Base-by-base conservation (phyloP, 64 coral and sea anemone genomes). In the Cladopsammia gracilis region DNA sequence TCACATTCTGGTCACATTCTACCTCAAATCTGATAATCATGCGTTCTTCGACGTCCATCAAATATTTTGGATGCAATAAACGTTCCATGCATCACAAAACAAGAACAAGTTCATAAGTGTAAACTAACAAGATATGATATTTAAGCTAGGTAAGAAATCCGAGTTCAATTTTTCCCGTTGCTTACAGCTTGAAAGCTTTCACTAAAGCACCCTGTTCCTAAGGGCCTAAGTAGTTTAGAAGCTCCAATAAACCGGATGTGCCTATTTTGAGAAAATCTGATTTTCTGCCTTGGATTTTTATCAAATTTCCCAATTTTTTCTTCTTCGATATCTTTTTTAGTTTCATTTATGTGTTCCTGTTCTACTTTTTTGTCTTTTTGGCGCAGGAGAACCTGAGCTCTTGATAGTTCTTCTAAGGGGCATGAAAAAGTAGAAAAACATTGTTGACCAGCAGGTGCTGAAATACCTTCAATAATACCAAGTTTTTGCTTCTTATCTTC, bases 131-230 rank as follows among this genome's bases (percentile, higher is more conserved):
- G 34, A 34, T 34, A 34, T 34, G 34, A 34, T 34, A 34, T 34
- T 34, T 34, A 34, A 34, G 34, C 34, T 34, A 2, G 34, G 34
- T 34, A 34, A 34, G 34, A 34, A 1, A 34, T 34, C 34, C 34
- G 34, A 34, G 34, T 34, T 34, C 34, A 34, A 34, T 34, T 34
- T 34, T 34, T 34, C 34, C 34, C 34, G 34, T 34, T 34, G 34
- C 11, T 66, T 47, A 61, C 42, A 66, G 79, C 15, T 23, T 83
- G 79, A 23, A 83, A 83, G 16, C 59, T 80, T 46, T 83, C 9
- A 65, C 79, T 83, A 19, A 83, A 83, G 20, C 79, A 83, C 4
- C 79, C 79, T 44, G 59, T 83, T 9, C 79, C 59, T 45, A 83
- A 18, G 2, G 79, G 79, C 10, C 20, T 83, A 22, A 83, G 34